These are phyloP conservation scores for Erythrocercus mccallii DNA, from an alignment of 2,113 vertebrate genomes.

Conservation along the genomic window DNA sequence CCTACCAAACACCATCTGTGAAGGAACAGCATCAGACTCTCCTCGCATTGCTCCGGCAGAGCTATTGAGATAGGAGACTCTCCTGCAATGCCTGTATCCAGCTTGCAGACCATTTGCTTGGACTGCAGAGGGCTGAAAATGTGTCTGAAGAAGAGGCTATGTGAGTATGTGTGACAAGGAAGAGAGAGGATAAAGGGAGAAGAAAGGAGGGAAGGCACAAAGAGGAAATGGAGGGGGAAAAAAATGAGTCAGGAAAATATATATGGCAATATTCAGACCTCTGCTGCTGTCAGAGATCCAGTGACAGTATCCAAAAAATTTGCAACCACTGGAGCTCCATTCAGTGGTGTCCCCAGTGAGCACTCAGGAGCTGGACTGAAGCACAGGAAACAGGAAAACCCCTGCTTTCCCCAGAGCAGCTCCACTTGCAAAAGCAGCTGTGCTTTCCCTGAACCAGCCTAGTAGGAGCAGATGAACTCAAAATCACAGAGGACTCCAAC, in stretches of 20 bases:
- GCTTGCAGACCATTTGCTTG: background rate
- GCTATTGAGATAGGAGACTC: rapidly evolving
- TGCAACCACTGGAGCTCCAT: background rate
- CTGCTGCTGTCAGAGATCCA: background rate
- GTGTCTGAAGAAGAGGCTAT: background rate
- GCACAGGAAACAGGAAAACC: background rate
- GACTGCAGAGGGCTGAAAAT: background rate
- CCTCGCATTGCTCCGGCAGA: background rate
- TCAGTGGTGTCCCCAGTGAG: background rate
- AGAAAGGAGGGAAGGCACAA: background rate
- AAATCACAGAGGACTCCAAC: background rate
- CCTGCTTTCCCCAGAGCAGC: background rate
- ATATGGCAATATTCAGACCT: background rate
- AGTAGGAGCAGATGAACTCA: background rate
- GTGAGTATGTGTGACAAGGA: background rate
- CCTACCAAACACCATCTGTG: background rate
- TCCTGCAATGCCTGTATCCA: background rate
- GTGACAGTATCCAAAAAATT: background rate
- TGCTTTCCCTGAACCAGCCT: background rate
- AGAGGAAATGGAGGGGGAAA: background rate
- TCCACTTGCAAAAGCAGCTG: background rate
- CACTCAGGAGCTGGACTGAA: background rate
- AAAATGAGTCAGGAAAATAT: background rate
- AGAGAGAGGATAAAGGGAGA: background rate
- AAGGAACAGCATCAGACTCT: background rate